Evolutionary conservation across 2,113 vertebrate species (phyloP), one percentile per base, ranked within the genome.

Genomic region (Cromileptes altivelis): DNA sequence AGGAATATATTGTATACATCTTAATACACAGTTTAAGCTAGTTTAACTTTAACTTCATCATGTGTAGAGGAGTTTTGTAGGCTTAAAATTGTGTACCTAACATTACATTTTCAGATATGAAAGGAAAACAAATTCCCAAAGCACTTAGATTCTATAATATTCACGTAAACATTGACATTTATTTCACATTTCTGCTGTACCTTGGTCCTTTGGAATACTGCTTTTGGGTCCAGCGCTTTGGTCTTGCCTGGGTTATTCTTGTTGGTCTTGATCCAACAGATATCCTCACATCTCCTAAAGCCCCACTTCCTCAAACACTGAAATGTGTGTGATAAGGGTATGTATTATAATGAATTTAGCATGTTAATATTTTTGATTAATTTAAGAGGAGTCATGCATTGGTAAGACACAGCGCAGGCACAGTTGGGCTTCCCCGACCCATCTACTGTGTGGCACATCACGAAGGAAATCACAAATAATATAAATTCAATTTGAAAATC

Each of bases 251-350:
- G 98, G 86, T 99, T 99, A 84, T 99, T 97, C 94, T 99, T 99
- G 91, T 99, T 99, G 2, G 98, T 99, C 94, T 99, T 99, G 94
- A 99, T 99, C 98, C 98, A 99, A 87, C 98, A 99, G 85, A 99
- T 99, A 85, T 99, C 98, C 92, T 99, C 98, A 83, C 97, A 99
- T 78, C 98, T 95, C 91, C 98, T 97, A 89, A 99, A 99, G 45
- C 98, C 98, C 98, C 98, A 99, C 70, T 99, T 99, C 75, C 98
- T 97, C 40, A 99, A 95, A 90, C 95, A 96, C 95, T 96, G 82
- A 27, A 88, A 88, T 40, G 2, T 27, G 5, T 21, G 6, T 23
- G 60, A 71, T 62, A 27, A 53, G 1, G 1, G 7, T 21, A 42
- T 17, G 23, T 12, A 19, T 53, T 62, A 71, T 42, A 9, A 33